These are phyloP conservation scores for Ameiurus melas DNA, from an alignment of 2,113 vertebrate genomes.

Conservation along the genomic window DNA sequence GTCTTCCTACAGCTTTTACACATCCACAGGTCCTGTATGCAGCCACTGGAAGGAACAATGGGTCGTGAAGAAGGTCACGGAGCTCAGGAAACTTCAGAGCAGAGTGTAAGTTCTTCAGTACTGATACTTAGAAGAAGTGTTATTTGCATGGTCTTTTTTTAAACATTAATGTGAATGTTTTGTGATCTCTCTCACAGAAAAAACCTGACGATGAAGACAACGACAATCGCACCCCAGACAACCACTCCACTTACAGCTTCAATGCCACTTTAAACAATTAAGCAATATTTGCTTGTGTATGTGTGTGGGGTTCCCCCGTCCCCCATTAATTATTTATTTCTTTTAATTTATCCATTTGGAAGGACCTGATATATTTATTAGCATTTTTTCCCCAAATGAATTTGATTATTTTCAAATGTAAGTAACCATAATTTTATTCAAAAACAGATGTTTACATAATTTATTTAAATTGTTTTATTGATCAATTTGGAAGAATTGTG, in stretches of 20 bases:
- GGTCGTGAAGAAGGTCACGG: slow-evolving; percentile 38
- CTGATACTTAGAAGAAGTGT: background rate
- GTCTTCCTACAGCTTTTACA: slow-evolving; percentile 45
- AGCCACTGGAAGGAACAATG: slow-evolving; percentile 46
- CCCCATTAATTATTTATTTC: background rate
- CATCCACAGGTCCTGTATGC: slow-evolving; percentile 27
- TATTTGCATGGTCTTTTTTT: background rate
- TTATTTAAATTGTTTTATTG: background rate
- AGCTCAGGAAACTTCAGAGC: slow-evolving; percentile 20
- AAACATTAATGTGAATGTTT: background rate
- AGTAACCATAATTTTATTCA: background rate
- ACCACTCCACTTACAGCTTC: background rate
- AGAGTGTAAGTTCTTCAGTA: background rate
- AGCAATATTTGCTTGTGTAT: background rate
- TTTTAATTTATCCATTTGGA: background rate
- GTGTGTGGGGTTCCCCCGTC: too few species aligned
- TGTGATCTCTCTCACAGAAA: background rate
- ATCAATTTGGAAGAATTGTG: background rate
- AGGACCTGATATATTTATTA: slow-evolving; percentile 8
- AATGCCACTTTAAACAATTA: background rate
- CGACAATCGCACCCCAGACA: background rate
- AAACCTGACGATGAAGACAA: background rate
- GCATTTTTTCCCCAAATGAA: background rate
- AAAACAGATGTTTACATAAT: background rate
- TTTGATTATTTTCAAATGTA: background rate